Evolutionary conservation across 2,888 invertebrate genomes (phyloP), one percentile per base, ranked within the genome.

Genomic region (Notodonta dromedarius): DNA sequence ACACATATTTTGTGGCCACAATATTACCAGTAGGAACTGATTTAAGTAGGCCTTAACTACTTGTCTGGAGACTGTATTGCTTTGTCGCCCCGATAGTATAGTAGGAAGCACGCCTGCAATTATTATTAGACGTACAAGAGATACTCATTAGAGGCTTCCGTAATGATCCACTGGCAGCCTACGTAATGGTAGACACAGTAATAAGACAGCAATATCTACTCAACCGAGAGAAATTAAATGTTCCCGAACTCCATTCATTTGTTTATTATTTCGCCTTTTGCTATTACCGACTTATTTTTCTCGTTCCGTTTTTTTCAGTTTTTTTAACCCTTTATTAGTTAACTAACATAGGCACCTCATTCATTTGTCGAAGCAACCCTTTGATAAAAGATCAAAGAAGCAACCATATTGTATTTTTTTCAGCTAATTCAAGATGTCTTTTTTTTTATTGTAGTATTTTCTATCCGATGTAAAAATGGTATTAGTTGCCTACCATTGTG

Each of bases 101-200:
- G n/a, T 65, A 55, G 57, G 53, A 58, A 62, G 56, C 66, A 68
- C 69, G 60, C 67, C 69, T 66, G 63, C 58, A 58, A 76, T 76
- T 78, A 77, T 74, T 79, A 79, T 79, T 77, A 71, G 69, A 70
- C 67, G 73, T 73, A 79, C 76, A 77, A 77, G 76, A 79, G 75
- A 73, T 76, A 76, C 81, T 85, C 82, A 85, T 85, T 86, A 85
- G 76, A 74, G 74, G 74, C 74, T 62, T 70, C 75, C 76, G 74
- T 83, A 85, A 85, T 81, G 81, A 83, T 78, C 79, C 72, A 68
- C 74, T 72, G 71, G 76, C 75, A 74, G 75, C 69, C 77, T 76
- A 64, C 78, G 73, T 76, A 79, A 79, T 78, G 75, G 74, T 73
- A 73, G 76, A 66, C 74, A 78, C 66, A 63, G 71, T 82, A 80